Evolutionary conservation across 2,797 vertebrate genomes (phyloP).

Genomic region (Podargus strigoides): DNA sequence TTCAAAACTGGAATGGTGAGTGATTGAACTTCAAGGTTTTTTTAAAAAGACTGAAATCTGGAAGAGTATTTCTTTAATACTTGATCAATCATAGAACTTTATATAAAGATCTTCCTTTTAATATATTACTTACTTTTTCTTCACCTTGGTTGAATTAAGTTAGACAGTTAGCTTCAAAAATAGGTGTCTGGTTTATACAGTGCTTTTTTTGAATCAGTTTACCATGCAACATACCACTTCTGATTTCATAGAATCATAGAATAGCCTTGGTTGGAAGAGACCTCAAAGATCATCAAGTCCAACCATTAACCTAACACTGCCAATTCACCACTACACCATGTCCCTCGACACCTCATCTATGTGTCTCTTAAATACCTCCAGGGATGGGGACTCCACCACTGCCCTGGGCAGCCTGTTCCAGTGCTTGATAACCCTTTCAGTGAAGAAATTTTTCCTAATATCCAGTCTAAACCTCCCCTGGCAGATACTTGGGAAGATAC

Average conservation of each 20-base stretch:
- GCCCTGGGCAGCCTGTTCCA: too few species aligned
- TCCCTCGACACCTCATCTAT: too few species aligned
- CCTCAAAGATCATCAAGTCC: too few species aligned
- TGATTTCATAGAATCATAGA: too few species aligned
- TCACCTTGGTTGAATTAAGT: not conserved
- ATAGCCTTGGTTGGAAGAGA: too few species aligned
- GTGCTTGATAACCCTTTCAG: too few species aligned
- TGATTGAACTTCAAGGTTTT: not conserved
- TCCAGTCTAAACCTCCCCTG: too few species aligned
- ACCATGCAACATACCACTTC: not conserved
- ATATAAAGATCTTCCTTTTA: not conserved
- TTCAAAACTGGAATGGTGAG: constrained; percentile 89
- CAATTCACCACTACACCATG: too few species aligned
- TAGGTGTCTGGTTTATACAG: not conserved
- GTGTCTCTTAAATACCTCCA: too few species aligned
- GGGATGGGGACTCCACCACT: too few species aligned
- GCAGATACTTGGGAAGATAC: not conserved
- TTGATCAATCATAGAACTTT: not conserved
- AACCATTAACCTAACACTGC: too few species aligned
- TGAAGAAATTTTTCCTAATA: too few species aligned
- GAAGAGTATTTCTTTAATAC: not conserved
- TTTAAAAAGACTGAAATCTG: not conserved
- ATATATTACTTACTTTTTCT: not conserved
- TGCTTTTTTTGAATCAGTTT: not conserved
- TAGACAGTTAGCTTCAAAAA: not conserved